A percentile compares a stretch with the other conserved stretches of the same genome.
Evolutionary conservation across 2,888 invertebrate species (phyloP).

Genomic region (Euzophera pinguis): DNA sequence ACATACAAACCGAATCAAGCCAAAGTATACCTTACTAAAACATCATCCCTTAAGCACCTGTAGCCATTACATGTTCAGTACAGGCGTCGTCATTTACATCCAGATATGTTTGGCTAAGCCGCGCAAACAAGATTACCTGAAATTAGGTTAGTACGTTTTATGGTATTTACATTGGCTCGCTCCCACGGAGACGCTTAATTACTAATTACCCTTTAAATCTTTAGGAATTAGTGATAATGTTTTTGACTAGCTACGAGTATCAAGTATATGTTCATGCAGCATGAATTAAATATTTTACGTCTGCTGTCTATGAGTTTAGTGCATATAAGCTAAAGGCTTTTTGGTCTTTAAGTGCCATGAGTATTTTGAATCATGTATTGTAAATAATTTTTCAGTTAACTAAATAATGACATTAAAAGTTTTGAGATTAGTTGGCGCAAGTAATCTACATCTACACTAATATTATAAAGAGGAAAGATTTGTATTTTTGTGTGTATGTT

Average conservation of each 20-base stretch:
- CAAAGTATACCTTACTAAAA: neutral
- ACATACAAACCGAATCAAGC: neutral
- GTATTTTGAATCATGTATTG: too few relatives aligned
- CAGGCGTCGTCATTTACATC: conserved; percentile 55
- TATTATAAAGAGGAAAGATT: too few relatives aligned
- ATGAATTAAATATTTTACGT: too few relatives aligned
- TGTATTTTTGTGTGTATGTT: too few relatives aligned
- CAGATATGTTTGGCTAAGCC: conserved; percentile 62
- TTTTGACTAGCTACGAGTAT: neutral
- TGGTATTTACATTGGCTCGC: conserved; percentile 51
- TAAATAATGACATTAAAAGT: too few relatives aligned
- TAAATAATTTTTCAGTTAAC: too few relatives aligned
- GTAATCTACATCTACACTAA: too few relatives aligned
- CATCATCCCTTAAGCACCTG: conserved; percentile 9
- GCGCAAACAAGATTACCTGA: conserved; percentile 71
- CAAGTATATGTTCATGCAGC: too few relatives aligned
- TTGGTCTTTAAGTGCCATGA: too few relatives aligned
- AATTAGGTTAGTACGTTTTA: conserved; percentile 71
- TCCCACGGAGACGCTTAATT: conserved; percentile 28
- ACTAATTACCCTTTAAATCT: conserved; percentile 20
- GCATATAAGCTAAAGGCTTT: too few relatives aligned
- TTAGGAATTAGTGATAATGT: neutral
- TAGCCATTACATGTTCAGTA: conserved; percentile 33
- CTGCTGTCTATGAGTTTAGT: too few relatives aligned
- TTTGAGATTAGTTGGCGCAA: too few relatives aligned